These are phyloP conservation scores for Plagiodera versicolora DNA, from an alignment of 2,888 invertebrate genomes.

Conservation along the genomic window DNA sequence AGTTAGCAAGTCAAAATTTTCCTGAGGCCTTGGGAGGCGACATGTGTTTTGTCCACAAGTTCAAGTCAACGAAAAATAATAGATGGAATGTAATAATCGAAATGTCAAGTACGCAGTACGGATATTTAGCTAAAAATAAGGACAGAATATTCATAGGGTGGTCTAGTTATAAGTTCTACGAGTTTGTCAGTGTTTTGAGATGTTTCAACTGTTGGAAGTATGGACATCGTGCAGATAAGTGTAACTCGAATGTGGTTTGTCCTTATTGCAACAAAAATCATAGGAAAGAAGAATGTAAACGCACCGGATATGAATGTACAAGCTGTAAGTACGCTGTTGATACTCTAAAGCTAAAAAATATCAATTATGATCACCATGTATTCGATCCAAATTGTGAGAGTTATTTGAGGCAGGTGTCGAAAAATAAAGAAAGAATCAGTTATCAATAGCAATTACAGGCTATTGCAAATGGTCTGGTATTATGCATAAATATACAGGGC, in stretches of 20 bases:
- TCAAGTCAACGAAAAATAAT: not conserved
- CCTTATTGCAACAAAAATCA: not conserved
- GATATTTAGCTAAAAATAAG: not conserved
- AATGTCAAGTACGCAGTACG: not conserved
- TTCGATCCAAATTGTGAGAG: not conserved
- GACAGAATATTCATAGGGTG: not conserved
- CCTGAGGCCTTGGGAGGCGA: too few species aligned
- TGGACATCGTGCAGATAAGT: not conserved
- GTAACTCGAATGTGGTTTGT: not conserved
- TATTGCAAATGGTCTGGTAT: too few species aligned
- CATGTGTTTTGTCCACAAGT: too few species aligned
- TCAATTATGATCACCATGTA: not conserved
- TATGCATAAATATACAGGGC: not conserved
- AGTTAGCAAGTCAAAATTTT: too few species aligned
- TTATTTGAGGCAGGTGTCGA: not conserved
- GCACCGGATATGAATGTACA: not conserved
- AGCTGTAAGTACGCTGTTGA: not conserved
- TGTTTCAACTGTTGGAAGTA: not conserved
- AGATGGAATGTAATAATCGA: not conserved
- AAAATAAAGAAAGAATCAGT: not conserved
- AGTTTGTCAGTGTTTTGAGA: slow-evolving; percentile 2
- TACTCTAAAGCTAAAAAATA: not conserved
- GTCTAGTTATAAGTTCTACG: not conserved
- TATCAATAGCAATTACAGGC: not conserved
- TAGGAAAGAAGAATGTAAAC: not conserved